phyloP scores from a whole-genome alignment of 2,888 invertebrate genomes.

The Pseudococcus jackbeardsleyi region DNA sequence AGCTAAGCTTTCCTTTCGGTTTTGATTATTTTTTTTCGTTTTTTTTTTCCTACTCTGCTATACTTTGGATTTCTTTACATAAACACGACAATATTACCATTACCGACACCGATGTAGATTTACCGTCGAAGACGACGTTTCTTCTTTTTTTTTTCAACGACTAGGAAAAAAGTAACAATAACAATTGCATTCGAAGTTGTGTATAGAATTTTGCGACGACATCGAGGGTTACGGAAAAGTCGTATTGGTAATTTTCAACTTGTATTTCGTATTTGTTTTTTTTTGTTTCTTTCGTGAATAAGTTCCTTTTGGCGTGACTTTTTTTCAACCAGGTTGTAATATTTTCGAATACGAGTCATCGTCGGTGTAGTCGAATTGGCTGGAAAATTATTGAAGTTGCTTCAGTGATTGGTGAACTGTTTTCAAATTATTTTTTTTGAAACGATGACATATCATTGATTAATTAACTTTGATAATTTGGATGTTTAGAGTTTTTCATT shows the following conservation, averaged over 20 bases:
- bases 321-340: too few relatives aligned
- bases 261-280: too few relatives aligned
- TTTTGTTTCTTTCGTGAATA: neutral
- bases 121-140: neutral
- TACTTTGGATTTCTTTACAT: neutral
- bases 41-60: neutral
- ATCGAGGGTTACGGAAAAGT: neutral
- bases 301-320: neutral
- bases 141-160: neutral
- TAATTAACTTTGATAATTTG: too few relatives aligned
- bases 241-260: conserved; percentile 2
- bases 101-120: conserved; percentile 26
- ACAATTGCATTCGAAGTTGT: neutral
- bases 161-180: neutral
- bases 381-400: too few relatives aligned
- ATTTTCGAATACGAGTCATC: too few relatives aligned
- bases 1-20: neutral
- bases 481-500: too few relatives aligned
- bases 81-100: conserved; percentile 30
- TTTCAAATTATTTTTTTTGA: too few relatives aligned
- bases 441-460: too few relatives aligned
- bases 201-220: neutral
- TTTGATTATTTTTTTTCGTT: conserved; percentile 16
- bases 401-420: too few relatives aligned
- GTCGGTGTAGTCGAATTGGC: too few relatives aligned